Base-by-base conservation (phyloP, 2,888 invertebrate genomes). In the Ferdinandea cuprea region DNA sequence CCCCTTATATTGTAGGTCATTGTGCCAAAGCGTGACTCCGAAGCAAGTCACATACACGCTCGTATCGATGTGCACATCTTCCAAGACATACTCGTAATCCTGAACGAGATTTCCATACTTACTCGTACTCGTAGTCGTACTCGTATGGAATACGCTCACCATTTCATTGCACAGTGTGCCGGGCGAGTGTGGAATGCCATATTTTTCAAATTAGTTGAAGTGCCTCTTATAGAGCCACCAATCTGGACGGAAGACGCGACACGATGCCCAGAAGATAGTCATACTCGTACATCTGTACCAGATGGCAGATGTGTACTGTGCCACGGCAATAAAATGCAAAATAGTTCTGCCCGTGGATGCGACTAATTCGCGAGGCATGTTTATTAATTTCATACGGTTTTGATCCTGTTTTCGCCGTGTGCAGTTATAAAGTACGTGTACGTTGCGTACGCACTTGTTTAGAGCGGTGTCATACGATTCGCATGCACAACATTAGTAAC, bases 371-470 rank as follows among this genome's bases (percentile, higher is more conserved):
- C 44, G 44, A 68, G 78, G 78, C 83, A 77, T 83, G 83, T 83
- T 83, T 78, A 83, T 83, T 83, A 83, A 83, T 78, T 83, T 83
- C 83, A 72, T 83, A 78, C 78, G 73, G 83, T 78, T 83, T 83
- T 83, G 78, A 78, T 83, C 83, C 83, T 83, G 78, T 78, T 83
- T 78, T 78, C 63, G 28, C 50, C 37, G 63, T 63, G 78, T 83
- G 61, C 83, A 83, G 83, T 83, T 83, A 83, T 83, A 78, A 73
- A 72, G 35, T 83, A 77, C 68, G 68, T 63, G 66, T 83, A 56
- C 56, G 21, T 71, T 54, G 71, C 30, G 63, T 63, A 83, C 80
- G 80, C 80, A 83, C 78, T 83, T 78, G 71, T 71, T 76, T 52
- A 44, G 63, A 65, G 52, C 71, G 59, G 32, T 81, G 81, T 78